A percentile compares a stretch with the other conserved stretches of the same genome.
phyloP scores from a whole-genome alignment of 1,140 invertebrate genomes.

The Marisa cornuarietis region DNA sequence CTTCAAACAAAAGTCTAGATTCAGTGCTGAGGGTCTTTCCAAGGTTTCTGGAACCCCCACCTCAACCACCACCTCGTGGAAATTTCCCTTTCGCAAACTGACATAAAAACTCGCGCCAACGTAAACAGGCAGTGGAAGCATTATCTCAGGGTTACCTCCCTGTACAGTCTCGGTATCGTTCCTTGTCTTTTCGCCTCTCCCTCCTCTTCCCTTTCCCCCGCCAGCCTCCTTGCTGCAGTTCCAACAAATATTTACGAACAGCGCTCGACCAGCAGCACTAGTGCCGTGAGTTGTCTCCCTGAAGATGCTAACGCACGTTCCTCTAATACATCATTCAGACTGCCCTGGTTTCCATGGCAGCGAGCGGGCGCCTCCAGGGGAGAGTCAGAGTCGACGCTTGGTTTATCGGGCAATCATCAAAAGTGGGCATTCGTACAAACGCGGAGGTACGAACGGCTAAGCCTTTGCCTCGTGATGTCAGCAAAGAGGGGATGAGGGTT shows the following conservation, averaged over 20 bases:
- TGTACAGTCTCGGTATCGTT: not conserved
- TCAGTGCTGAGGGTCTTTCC: not conserved
- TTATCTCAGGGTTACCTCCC: no score
- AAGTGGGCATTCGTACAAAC: no score
- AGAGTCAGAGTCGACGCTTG: no score
- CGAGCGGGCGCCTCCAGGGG: not conserved
- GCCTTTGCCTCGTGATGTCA: no score
- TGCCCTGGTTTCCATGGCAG: constrained; percentile 10
- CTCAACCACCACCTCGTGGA: no score
- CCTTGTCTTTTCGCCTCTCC: not conserved
- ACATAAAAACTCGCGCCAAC: no score
- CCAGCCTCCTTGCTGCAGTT: not conserved
- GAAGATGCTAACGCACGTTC: constrained; percentile 13
- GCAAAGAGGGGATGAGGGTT: no score
- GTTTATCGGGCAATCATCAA: no score
- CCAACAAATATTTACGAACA: constrained; percentile 9
- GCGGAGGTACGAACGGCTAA: no score
- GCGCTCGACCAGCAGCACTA: not conserved
- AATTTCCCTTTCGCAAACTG: no score
- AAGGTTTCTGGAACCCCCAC: not conserved
- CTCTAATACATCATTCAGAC: constrained; percentile 17
- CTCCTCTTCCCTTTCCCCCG: not conserved
- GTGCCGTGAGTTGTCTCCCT: not conserved
- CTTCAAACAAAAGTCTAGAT: not conserved
- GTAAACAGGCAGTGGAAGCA: no score